Evolutionary conservation across 2,113 vertebrate genomes (phyloP).

Genomic region (Machaerirhynchus nigripectus): DNA sequence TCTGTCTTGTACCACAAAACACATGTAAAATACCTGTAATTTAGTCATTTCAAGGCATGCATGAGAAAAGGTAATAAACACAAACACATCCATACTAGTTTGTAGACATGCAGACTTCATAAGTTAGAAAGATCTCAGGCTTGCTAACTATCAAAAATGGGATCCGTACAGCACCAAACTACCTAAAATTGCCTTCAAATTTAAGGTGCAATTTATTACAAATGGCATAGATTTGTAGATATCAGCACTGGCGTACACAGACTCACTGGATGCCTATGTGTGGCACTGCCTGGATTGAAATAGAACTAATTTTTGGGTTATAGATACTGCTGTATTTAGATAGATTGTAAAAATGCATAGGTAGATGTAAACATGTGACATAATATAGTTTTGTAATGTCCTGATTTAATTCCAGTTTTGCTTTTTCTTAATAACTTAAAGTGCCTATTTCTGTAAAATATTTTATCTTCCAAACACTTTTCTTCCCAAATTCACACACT

Average conservation of each 20-base stretch:
- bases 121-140: constrained; percentile 70
- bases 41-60: constrained; percentile 79
- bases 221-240: constrained; percentile 72
- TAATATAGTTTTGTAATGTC: neutral
- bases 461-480: neutral
- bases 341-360: neutral
- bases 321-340: neutral
- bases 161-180: constrained; percentile 66
- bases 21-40: constrained; percentile 86
- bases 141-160: constrained; percentile 75
- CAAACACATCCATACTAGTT: constrained; percentile 75
- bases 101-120: constrained; percentile 74
- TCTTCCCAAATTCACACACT: neutral
- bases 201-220: constrained; percentile 77
- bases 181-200: constrained; percentile 79
- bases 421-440: neutral
- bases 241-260: constrained; percentile 28
- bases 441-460: neutral
- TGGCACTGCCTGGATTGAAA: neutral
- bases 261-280: neutral
- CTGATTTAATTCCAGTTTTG: neutral
- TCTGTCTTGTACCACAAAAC: constrained; percentile 83
- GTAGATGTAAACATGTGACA: neutral
- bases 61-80: constrained; percentile 79
- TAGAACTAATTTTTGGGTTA: neutral